A percentile compares a stretch with the other conserved stretches of the same genome.
phyloP scores from a whole-genome alignment of 2,113 vertebrate species.

The Drymodes brunneopygia region DNA sequence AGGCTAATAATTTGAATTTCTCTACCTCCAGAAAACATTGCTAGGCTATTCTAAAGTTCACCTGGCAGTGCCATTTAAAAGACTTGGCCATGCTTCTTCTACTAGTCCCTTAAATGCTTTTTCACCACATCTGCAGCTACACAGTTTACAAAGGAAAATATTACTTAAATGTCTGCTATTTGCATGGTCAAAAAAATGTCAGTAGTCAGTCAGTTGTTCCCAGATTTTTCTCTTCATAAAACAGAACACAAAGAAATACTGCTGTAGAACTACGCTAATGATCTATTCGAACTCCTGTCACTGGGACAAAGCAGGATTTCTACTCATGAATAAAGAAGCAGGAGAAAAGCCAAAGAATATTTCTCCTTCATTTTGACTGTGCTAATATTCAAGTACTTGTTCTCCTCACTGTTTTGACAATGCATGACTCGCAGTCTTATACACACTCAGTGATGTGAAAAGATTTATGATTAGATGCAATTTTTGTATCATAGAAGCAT shows the following conservation, averaged over 20 bases:
- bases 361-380: background rate
- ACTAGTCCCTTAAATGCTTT: background rate
- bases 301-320: constrained; percentile 7
- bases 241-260: background rate
- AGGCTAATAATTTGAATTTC: background rate
- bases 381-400: background rate
- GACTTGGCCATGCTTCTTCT: background rate
- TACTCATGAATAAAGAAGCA: background rate
- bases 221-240: background rate
- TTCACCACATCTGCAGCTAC: background rate
- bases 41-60: background rate
- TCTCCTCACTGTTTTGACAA: background rate
- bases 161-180: background rate
- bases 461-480: background rate
- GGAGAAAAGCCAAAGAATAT: background rate
- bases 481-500: background rate
- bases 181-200: background rate
- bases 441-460: background rate
- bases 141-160: background rate
- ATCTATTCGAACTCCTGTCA: constrained; percentile 5
- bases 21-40: background rate
- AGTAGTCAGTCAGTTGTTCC: background rate
- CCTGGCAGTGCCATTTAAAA: background rate
- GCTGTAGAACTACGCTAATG: background rate
- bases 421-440: background rate